Evolutionary conservation across 2,113 vertebrate genomes (phyloP), one percentile per base, ranked within the genome.

Genomic region (Polyodon spathula): DNA sequence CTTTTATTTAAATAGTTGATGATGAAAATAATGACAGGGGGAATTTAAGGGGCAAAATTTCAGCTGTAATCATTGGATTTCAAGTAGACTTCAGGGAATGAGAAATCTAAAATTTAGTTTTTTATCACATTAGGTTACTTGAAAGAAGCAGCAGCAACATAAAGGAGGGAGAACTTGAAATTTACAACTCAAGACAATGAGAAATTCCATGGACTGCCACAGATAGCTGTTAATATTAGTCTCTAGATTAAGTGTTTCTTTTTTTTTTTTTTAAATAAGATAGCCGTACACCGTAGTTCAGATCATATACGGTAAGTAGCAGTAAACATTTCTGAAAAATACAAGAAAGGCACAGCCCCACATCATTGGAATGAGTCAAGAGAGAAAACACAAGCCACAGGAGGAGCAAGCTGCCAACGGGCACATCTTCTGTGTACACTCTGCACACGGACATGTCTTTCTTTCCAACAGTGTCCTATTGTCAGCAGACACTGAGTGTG

Each of bases 241-340:
- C 27, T 27, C 27, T 27, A 27, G 27, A 27, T 27, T 27, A 27
- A 27, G 9, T 27, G 9, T 27, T 59, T 8, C 6, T 61, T 40
- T 39, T 40, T 37, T 52, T 7, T 61, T 10, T 50, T 2, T 50
- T 27, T 2, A 14, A n/a, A 50, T n/a, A 50, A 50, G 48, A 50
- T n/a, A 50, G 12, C 48, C 2, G 5, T 10, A 50, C 12, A 11
- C 48, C 1, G 40, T 62, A 38, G 72, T 68, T 70, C 67, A 70
- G 62, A 27, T 62, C 55, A 71, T 75, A 60, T 50, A 71, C 73
- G 68, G 57, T 61, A 70, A 67, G 67, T 11, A 43, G 8, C 10
- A 17, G 27, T 27, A 27, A 27, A 27, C 27, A 27, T 27, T 44
- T 51, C 50, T 60, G 40, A 62, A 53, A 48, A 69, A 59, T 71